Percentiles rank a stretch among this genome's conserved stretches.
These are phyloP conservation scores for Poeciliopsis turrubarensis DNA, from an alignment of 2,113 vertebrate genomes.

Conservation along the genomic window DNA sequence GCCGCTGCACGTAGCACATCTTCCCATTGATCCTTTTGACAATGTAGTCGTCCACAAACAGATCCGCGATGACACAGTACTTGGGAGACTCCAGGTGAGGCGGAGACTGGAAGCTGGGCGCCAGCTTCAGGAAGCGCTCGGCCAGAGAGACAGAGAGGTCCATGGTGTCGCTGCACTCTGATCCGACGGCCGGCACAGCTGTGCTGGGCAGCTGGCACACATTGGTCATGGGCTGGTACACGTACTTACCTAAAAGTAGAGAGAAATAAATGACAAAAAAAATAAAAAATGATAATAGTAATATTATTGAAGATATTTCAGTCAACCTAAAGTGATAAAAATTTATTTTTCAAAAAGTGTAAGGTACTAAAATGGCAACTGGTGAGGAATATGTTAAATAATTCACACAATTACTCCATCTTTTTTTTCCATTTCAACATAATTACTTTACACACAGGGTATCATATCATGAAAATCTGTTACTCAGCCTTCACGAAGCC, in stretches of 20 bases:
- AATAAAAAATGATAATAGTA: not conserved
- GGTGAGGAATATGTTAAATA: not conserved
- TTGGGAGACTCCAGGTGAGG: slow-evolving; percentile 88
- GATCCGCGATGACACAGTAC: slow-evolving; percentile 94
- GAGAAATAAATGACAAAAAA: not conserved
- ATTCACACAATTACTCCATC: not conserved
- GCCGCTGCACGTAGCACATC: slow-evolving; percentile 98
- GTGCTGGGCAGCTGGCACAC: slow-evolving; percentile 96
- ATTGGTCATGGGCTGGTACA: slow-evolving; percentile 98
- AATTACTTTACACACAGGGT: not conserved
- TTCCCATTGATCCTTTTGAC: slow-evolving; percentile 97
- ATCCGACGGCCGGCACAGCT: slow-evolving; percentile 81
- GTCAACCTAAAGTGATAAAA: not conserved
- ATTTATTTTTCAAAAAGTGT: not conserved
- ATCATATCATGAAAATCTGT: not conserved
- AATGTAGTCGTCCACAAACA: slow-evolving; percentile 95
- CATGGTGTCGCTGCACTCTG: slow-evolving; percentile 86
- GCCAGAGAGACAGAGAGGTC: slow-evolving; percentile 91
- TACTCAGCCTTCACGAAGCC: not conserved
- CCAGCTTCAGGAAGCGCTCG: slow-evolving; percentile 91
- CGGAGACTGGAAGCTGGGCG: slow-evolving; percentile 90
- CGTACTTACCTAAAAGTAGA: slow-evolving; percentile 88
- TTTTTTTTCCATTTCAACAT: not conserved
- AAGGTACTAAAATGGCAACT: not conserved
- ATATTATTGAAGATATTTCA: not conserved